Evolutionary conservation across 2,888 invertebrate species (phyloP).

Genomic region (Nomada flava): DNA sequence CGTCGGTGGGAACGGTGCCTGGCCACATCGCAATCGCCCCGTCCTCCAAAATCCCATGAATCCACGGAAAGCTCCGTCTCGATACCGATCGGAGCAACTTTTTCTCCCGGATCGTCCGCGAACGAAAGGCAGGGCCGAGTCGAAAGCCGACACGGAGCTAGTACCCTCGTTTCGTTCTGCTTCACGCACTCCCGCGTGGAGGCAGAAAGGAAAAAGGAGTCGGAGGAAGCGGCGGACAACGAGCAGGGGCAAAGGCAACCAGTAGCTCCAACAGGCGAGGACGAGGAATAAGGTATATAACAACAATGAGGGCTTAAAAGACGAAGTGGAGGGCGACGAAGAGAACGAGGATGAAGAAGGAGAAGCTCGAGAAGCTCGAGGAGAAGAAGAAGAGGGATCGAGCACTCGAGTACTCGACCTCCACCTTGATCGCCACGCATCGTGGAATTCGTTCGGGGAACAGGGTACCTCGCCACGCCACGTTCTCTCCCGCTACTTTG

Average conservation of each 20-base stretch:
- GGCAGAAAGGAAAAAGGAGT: conserved; percentile 44
- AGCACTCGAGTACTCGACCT: conserved; percentile 64
- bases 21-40: too few relatives aligned
- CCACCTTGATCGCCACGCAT: conserved; percentile 75
- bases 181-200: conserved; percentile 71
- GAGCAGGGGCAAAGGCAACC: conserved; percentile 22
- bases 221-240: conserved; percentile 12
- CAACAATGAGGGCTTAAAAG: not conserved
- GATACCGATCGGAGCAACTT: conserved; percentile 34
- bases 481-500: conserved; percentile 72
- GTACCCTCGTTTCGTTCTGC: conserved; percentile 69
- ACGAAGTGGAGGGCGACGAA: not conserved
- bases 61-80: not conserved
- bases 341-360: not conserved
- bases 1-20: too few relatives aligned
- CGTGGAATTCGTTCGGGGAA: conserved; percentile 75
- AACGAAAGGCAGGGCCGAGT: conserved; percentile 47
- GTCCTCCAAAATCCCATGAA: not conserved
- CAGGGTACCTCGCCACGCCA: conserved; percentile 38
- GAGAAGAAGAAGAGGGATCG: not conserved
- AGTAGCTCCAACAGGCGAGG: not conserved
- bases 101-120: conserved; percentile 22
- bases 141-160: conserved; percentile 50
- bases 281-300: not conserved
- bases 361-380: not conserved